These are phyloP conservation scores for Athene noctua DNA, from an alignment of 2,113 vertebrate genomes.

Conservation along the genomic window DNA sequence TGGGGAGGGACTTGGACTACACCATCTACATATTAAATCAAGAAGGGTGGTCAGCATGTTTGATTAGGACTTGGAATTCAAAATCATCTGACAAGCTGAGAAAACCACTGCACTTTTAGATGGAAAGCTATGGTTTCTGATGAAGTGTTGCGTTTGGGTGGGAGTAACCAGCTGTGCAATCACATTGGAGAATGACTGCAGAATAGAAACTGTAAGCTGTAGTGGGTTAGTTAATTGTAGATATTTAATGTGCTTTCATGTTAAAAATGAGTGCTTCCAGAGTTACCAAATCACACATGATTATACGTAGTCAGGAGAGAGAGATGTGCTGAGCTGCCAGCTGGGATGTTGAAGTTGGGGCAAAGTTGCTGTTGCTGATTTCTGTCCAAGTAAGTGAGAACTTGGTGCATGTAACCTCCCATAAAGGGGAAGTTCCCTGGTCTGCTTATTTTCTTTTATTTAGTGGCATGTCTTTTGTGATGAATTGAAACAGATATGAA, in stretches of 20 bases:
- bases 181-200: background rate
- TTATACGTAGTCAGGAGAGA: background rate
- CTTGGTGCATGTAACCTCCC: background rate
- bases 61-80: background rate
- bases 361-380: background rate
- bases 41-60: background rate
- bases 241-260: background rate
- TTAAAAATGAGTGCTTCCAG: background rate
- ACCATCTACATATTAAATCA: background rate
- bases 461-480: background rate
- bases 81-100: background rate
- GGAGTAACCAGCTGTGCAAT: background rate
- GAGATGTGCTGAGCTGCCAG: background rate
- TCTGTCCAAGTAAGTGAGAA: background rate
- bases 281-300: background rate
- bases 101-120: background rate
- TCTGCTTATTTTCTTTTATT: background rate
- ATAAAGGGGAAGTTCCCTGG: background rate
- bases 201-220: background rate
- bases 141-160: background rate
- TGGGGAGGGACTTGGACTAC: background rate
- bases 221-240: background rate
- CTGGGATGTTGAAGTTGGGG: background rate
- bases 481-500: background rate
- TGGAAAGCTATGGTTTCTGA: background rate